Evolutionary conservation across 2,797 vertebrate species (phyloP).

Genomic region (Anabas testudineus): DNA sequence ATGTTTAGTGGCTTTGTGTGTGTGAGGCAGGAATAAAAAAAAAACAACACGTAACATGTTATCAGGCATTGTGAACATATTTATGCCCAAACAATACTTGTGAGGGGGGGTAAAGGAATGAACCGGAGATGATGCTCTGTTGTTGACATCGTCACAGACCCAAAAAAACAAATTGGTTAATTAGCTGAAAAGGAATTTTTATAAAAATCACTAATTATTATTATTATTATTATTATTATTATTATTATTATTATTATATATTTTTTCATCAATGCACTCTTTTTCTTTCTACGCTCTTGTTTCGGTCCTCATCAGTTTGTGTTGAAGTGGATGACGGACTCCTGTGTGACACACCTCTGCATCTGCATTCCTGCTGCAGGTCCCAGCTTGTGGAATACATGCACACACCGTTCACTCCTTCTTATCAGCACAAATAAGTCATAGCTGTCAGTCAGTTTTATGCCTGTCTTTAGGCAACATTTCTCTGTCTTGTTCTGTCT

Average conservation of each 20-base stretch:
- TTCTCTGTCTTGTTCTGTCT: constrained; percentile 4
- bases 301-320: neutral
- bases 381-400: constrained; percentile 38
- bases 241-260: no score
- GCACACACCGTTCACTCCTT: neutral
- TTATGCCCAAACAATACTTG: neutral
- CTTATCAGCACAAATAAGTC: constrained; percentile 5
- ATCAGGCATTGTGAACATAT: neutral
- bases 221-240: no score
- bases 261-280: no score
- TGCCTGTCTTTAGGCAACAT: constrained; percentile 42
- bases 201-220: no score
- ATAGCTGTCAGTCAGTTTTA: constrained; percentile 16
- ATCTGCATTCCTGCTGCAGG: constrained; percentile 65
- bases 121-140: neutral
- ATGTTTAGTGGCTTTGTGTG: constrained; percentile 79
- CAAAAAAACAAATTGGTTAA: no score
- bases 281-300: no score
- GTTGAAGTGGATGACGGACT: constrained; percentile 9
- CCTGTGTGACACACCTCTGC: constrained; percentile 37
- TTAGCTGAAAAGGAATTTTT: no score
- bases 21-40: constrained; percentile 56
- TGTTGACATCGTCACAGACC: neutral
- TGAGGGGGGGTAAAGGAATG: neutral
- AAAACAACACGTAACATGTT: constrained; percentile 14